phyloP scores from a whole-genome alignment of 2,888 invertebrate genomes.

The Pogonocherus hispidulus region DNA sequence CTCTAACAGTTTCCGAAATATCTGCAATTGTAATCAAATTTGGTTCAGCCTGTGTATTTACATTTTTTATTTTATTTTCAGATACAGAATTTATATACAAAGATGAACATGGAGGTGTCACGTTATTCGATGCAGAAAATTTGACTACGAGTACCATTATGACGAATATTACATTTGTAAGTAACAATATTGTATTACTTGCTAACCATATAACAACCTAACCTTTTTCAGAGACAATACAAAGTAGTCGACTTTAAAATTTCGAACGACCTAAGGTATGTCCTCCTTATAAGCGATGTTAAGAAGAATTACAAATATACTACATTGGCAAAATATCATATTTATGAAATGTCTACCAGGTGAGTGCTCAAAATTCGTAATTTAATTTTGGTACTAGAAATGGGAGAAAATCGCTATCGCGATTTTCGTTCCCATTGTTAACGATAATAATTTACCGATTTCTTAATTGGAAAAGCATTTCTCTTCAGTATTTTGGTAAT shows the following conservation, averaged over 20 bases:
- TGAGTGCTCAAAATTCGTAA: conserved; percentile 56
- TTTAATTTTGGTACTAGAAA: no score
- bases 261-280: conserved; percentile 83
- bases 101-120: conserved; percentile 83
- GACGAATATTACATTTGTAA: conserved; percentile 87
- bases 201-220: neutral
- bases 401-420: no score
- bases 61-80: conserved; percentile 67
- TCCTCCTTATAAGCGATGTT: conserved; percentile 82
- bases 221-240: conserved; percentile 77
- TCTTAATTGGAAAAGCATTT: no score
- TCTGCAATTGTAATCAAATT: no score
- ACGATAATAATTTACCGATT: no score
- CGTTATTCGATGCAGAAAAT: conserved; percentile 83
- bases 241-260: conserved; percentile 84
- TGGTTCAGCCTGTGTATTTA: no score
- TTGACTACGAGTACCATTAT: conserved; percentile 81
- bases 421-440: no score
- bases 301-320: conserved; percentile 75
- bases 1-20: no score
- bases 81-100: conserved; percentile 84
- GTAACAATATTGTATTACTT: conserved; percentile 63
- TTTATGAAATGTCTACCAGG: conserved; percentile 78
- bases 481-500: no score
- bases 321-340: conserved; percentile 76